phyloP scores from a whole-genome alignment of 1,140 invertebrate species.

The Artemia franciscana region DNA sequence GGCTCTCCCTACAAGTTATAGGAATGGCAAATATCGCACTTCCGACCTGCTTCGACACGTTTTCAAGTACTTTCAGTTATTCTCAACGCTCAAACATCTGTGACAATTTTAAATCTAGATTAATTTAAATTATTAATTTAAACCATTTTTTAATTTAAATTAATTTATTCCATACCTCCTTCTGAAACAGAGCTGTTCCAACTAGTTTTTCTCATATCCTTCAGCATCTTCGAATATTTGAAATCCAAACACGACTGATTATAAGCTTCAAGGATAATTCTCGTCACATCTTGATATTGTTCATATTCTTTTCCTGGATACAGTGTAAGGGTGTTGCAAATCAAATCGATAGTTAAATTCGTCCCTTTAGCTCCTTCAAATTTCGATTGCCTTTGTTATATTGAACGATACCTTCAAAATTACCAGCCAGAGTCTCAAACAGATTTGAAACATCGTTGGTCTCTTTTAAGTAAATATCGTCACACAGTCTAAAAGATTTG shows the following conservation, averaged over 20 bases:
- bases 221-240: constrained; percentile 51
- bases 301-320: constrained; percentile 31
- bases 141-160: too few relatives aligned
- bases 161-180: constrained; percentile 10
- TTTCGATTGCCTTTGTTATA: constrained; percentile 81
- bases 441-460: constrained; percentile 52
- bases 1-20: too few relatives aligned
- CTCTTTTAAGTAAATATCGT: constrained; percentile 37
- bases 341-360: constrained; percentile 50
- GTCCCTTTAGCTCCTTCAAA: constrained; percentile 31
- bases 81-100: too few relatives aligned
- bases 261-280: constrained; percentile 35
- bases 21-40: too few relatives aligned
- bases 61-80: too few relatives aligned
- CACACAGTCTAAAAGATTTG: constrained; percentile 38
- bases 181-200: constrained; percentile 33
- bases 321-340: constrained; percentile 47
- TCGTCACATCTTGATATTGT: constrained; percentile 45
- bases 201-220: constrained; percentile 36
- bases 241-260: constrained; percentile 60
- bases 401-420: constrained; percentile 62
- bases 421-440: constrained; percentile 49
- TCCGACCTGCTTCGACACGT: too few relatives aligned
- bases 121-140: too few relatives aligned
- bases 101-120: too few relatives aligned